Evolutionary conservation across 64 coral and sea anemone genomes (phyloP).

Genomic region (Trachythela sp.): DNA sequence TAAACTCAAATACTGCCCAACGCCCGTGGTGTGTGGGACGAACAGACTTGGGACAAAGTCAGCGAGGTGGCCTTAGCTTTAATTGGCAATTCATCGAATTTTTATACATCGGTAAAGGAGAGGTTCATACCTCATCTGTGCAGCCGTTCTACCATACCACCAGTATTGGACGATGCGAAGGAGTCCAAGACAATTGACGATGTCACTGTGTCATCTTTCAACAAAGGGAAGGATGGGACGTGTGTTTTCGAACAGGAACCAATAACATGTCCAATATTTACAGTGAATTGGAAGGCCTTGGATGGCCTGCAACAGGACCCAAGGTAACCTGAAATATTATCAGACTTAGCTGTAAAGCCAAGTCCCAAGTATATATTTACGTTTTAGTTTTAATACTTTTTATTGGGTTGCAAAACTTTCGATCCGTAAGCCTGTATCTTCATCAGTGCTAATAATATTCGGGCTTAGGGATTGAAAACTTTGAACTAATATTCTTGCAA

Average conservation of each 20-base stretch:
- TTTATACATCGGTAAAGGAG: constrained; percentile 37
- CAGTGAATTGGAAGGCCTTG: constrained; percentile 24
- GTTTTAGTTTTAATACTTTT: no score
- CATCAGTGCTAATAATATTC: no score
- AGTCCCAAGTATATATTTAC: no score
- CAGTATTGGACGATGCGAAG: constrained; percentile 40
- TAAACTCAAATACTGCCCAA: constrained; percentile 4
- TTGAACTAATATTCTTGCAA: no score
- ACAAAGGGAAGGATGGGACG: constrained; percentile 29
- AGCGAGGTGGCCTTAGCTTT: background rate
- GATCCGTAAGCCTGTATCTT: no score
- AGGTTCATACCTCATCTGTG: constrained; percentile 43
- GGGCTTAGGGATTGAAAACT: no score
- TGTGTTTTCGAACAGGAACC: constrained; percentile 15
- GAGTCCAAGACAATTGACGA: background rate
- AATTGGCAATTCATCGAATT: background rate
- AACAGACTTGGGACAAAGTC: constrained; percentile 37
- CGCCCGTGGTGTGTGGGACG: constrained; percentile 31
- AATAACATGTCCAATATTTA: constrained; percentile 13
- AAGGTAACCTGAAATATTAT: background rate
- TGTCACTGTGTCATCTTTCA: constrained; percentile 5
- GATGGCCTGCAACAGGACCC: constrained; percentile 9
- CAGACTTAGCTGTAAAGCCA: no score
- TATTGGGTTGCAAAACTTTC: no score
- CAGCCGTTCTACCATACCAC: constrained; percentile 31